Evolutionary conservation across 2,797 vertebrate genomes (phyloP).

Genomic region (Poliocrania exsul): DNA sequence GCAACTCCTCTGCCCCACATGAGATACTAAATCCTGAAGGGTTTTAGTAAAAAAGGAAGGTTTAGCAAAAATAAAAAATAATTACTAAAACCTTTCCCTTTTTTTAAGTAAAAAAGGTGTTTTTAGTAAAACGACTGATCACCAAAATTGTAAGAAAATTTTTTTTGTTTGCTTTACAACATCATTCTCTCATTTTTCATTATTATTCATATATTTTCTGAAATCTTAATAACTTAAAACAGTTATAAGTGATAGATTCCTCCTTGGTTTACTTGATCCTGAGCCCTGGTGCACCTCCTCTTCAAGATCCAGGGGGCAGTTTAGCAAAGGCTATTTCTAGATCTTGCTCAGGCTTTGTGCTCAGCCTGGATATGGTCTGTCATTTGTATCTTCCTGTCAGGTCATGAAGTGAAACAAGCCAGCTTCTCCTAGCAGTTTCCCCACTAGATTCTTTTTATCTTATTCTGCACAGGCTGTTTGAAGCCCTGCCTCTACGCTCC

Average conservation of each 20-base stretch:
- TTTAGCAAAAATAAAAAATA: fast-evolving
- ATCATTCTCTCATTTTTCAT: background rate
- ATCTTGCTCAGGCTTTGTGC: background rate
- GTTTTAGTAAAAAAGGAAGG: background rate
- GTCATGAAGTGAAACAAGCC: slow-evolving; percentile 25
- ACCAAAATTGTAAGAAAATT: background rate
- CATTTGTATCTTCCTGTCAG: slow-evolving; percentile 41
- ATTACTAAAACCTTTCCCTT: fast-evolving
- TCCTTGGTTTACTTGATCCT: background rate
- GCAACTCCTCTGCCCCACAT: fast-evolving
- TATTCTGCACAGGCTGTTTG: background rate
- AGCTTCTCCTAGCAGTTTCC: slow-evolving; percentile 13
- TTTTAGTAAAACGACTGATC: background rate
- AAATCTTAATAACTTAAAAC: background rate
- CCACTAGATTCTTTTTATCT: slow-evolving; percentile 20
- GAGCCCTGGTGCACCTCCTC: background rate
- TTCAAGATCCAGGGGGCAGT: slow-evolving; percentile 26
- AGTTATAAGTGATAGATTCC: background rate
- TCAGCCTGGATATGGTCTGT: background rate
- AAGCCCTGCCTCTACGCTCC: background rate
- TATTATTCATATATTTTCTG: background rate
- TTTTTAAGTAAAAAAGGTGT: fast-evolving
- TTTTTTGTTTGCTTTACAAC: background rate
- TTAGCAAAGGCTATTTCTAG: slow-evolving; percentile 23
- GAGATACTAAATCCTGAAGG: background rate